These are phyloP conservation scores for Recurvirostra avosetta DNA, from an alignment of 2,113 vertebrate genomes.

Conservation along the genomic window DNA sequence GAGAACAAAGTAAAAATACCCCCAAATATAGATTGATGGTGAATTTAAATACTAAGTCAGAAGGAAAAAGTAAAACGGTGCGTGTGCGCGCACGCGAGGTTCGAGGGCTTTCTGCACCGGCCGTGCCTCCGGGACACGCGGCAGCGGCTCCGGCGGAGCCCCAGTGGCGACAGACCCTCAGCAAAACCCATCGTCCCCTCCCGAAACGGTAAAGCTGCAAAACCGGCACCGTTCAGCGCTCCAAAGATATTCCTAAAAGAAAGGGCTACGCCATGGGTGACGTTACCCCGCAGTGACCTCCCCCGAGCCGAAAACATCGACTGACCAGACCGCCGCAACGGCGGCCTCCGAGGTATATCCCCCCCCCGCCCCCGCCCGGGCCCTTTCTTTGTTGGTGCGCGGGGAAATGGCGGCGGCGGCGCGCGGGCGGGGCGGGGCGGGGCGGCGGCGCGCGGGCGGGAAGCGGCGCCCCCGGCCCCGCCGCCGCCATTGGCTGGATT, in stretches of 20 bases:
- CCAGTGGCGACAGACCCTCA: rapidly evolving
- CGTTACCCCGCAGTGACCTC: rapidly evolving
- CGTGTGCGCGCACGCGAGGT: rapidly evolving
- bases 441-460: background rate
- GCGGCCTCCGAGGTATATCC: rapidly evolving
- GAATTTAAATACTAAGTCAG: background rate
- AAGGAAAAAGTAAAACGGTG: rapidly evolving
- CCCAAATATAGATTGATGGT: rapidly evolving
- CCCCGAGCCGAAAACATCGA: rapidly evolving
- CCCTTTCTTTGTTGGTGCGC: background rate
- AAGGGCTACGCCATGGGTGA: rapidly evolving
- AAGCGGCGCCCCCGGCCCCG: background rate
- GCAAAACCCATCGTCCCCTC: rapidly evolving
- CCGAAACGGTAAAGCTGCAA: background rate
- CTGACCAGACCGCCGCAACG: rapidly evolving
- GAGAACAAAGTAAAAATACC: rapidly evolving
- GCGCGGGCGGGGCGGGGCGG: too few relatives aligned
- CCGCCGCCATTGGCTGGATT: background rate
- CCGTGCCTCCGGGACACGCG: rapidly evolving
- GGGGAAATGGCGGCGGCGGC: background rate
- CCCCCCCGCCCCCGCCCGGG: too few relatives aligned
- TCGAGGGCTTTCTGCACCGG: rapidly evolving
- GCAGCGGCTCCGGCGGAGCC: rapidly evolving
- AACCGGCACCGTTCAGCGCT: rapidly evolving
- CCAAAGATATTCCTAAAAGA: rapidly evolving